These are phyloP conservation scores for Dicranocentrus wangi DNA, from an alignment of 2,888 invertebrate species.

Conservation along the genomic window DNA sequence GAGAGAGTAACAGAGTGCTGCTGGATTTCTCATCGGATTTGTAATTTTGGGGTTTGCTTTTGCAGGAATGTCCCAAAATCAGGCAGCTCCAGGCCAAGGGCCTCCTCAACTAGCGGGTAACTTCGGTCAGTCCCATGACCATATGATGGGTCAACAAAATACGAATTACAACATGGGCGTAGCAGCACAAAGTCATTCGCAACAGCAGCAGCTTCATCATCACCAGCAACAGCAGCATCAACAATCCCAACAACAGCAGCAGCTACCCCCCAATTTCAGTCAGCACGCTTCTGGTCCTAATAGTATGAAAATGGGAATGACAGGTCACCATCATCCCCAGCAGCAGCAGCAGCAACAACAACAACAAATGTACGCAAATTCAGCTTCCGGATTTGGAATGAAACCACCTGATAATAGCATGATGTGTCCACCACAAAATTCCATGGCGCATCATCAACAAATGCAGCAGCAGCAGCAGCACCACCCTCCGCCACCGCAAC, in stretches of 20 bases:
- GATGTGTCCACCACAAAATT: slow-evolving; percentile 58
- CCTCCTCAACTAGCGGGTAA: slow-evolving; percentile 40
- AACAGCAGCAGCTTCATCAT: slow-evolving; percentile 59
- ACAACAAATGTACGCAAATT: slow-evolving; percentile 55
- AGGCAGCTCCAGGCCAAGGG: slow-evolving; percentile 49
- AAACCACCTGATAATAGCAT: slow-evolving; percentile 50
- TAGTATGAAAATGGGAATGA: slow-evolving; percentile 56
- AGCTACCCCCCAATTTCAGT: slow-evolving; percentile 55
- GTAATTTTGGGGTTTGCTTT: no score
- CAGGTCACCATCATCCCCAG: slow-evolving; percentile 41
- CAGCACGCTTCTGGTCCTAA: slow-evolving; percentile 37
- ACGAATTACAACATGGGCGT: slow-evolving; percentile 52
- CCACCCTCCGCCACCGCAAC: slow-evolving; percentile 14
- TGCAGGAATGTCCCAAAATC: slow-evolving; percentile 51
- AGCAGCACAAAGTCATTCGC: slow-evolving; percentile 56
- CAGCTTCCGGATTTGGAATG: slow-evolving; percentile 48
- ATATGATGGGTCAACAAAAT: slow-evolving; percentile 54
- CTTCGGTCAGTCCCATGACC: slow-evolving; percentile 47
- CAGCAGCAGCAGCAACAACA: slow-evolving; percentile 55
- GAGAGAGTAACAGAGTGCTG: no score
- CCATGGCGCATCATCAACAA: slow-evolving; percentile 59
- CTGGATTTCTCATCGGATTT: no score
- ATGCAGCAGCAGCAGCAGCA: slow-evolving; percentile 45
- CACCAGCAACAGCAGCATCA: slow-evolving; percentile 55
- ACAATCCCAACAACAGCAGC: slow-evolving; percentile 47